Evolutionary conservation across 2,888 invertebrate species (phyloP).

Genomic region (Chalcosyrphus nemorum): DNA sequence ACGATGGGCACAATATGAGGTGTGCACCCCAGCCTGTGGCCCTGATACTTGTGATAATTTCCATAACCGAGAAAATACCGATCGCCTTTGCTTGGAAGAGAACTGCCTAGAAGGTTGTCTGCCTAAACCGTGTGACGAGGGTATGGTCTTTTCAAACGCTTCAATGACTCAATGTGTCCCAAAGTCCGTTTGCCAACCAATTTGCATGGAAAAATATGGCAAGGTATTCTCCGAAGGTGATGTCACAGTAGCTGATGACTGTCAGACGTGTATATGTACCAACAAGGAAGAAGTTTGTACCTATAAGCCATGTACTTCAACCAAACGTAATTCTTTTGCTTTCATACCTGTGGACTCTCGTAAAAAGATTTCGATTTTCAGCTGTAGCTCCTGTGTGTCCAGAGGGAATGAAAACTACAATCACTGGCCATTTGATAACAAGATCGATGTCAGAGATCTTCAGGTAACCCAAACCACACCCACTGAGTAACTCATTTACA

Average conservation of each 20-base stretch:
- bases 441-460: constrained; percentile 83
- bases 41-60: constrained; percentile 92
- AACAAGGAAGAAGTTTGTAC: constrained; percentile 87
- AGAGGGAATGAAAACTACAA: constrained; percentile 82
- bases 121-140: constrained; percentile 88
- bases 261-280: constrained; percentile 91
- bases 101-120: constrained; percentile 93
- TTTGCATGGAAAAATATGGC: constrained; percentile 88
- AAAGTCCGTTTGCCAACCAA: constrained; percentile 86
- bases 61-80: constrained; percentile 85
- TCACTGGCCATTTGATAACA: constrained; percentile 78
- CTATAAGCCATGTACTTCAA: constrained; percentile 88
- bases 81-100: constrained; percentile 87
- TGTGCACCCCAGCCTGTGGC: constrained; percentile 92
- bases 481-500: neutral
- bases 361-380: too few species aligned
- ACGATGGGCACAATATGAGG: constrained; percentile 89
- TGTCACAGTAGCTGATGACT: constrained; percentile 88
- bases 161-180: constrained; percentile 89
- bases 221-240: constrained; percentile 90
- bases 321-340: too few species aligned
- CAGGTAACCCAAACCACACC: constrained; percentile 58
- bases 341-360: too few species aligned
- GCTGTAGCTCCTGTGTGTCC: constrained; percentile 84
- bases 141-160: constrained; percentile 88